Percentiles rank a stretch among this genome's conserved stretches.
These are phyloP conservation scores for Dolichotis patagonum DNA, from an alignment of 2,113 vertebrate species.

Conservation along the genomic window DNA sequence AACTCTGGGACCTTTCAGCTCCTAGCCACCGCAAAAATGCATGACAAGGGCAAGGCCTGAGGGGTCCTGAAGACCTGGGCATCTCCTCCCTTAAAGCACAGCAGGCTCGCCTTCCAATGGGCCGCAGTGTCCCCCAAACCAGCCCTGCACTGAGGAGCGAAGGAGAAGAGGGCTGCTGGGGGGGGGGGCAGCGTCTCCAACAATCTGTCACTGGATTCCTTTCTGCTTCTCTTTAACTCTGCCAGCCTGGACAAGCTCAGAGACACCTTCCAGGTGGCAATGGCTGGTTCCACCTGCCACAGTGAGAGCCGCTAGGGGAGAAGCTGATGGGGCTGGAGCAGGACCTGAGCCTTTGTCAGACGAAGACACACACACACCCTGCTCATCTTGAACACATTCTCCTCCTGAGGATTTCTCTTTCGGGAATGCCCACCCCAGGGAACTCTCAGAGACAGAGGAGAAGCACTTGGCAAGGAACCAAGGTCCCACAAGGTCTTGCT, in stretches of 20 bases:
- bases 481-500: background rate
- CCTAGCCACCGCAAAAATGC: background rate
- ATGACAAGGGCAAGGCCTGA: background rate
- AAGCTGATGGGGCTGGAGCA: background rate
- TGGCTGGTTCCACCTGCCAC: background rate
- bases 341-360: background rate
- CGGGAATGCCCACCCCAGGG: background rate
- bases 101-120: background rate
- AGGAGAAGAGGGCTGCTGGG: background rate
- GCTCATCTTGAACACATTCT: background rate
- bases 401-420: slow-evolving; percentile 21
- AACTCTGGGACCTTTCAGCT: slow-evolving; percentile 56
- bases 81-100: background rate
- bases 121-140: background rate
- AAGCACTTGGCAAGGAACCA: background rate
- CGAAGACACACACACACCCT: background rate
- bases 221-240: background rate
- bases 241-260: background rate
- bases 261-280: background rate
- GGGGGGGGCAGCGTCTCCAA: background rate
- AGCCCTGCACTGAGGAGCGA: background rate
- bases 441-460: slow-evolving; percentile 3
- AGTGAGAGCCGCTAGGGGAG: background rate
- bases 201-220: background rate
- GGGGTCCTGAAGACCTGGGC: background rate